Evolutionary conservation across 2,888 invertebrate genomes (phyloP).

Genomic region (Drosophila mulleri): DNA sequence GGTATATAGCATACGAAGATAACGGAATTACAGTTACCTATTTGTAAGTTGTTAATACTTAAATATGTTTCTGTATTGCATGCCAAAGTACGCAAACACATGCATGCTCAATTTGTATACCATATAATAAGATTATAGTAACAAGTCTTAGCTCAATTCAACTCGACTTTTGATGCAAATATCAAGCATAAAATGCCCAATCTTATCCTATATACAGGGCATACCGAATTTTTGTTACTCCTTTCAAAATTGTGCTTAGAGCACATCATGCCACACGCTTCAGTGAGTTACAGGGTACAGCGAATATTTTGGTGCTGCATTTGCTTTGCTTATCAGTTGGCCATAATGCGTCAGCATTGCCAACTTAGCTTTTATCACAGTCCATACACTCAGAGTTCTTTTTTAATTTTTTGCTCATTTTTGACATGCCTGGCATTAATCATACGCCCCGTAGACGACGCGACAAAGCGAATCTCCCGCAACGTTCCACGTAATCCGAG

Average conservation of each 20-base stretch:
- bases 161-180: too few relatives aligned
- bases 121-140: too few relatives aligned
- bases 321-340: conserved; percentile 67
- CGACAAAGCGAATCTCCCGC: conserved; percentile 2
- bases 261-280: neutral
- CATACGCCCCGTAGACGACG: conserved; percentile 48
- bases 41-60: too few relatives aligned
- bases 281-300: conserved; percentile 10
- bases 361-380: conserved; percentile 45
- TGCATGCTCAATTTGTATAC: too few relatives aligned
- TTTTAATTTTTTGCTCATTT: conserved; percentile 3
- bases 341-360: conserved; percentile 71
- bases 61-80: too few relatives aligned
- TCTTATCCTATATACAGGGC: neutral
- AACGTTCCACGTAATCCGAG: conserved; percentile 32
- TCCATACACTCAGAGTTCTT: neutral
- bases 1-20: neutral
- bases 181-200: neutral
- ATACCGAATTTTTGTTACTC: neutral
- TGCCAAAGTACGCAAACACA: too few relatives aligned
- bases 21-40: neutral
- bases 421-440: conserved; percentile 47
- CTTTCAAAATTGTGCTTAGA: too few relatives aligned
- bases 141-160: too few relatives aligned
- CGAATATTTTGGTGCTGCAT: conserved; percentile 34